These are phyloP conservation scores for Palythoa heliodiscus DNA, from an alignment of 92 coral and sea anemone genomes.

Conservation along the genomic window DNA sequence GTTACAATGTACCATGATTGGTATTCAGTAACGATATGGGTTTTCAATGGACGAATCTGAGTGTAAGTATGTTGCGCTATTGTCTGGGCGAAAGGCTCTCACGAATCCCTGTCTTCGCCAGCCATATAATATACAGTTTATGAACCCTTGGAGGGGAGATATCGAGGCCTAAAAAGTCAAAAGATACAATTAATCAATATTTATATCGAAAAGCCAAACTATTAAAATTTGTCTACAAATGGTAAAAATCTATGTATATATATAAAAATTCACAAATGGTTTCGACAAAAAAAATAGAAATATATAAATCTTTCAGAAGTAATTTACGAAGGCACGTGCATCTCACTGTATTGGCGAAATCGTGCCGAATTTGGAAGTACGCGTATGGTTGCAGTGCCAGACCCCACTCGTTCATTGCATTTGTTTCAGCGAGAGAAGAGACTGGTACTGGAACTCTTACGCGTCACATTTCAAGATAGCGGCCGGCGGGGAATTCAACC, in stretches of 20 bases:
- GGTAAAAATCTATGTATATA: background rate
- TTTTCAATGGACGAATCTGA: slow-evolving; percentile 42
- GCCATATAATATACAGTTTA: slow-evolving; percentile 67
- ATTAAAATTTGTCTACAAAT: background rate
- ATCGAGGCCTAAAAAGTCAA: slow-evolving; percentile 50
- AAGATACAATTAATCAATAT: background rate
- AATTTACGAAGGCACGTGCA: no score
- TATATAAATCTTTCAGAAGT: no score
- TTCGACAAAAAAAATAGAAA: background rate
- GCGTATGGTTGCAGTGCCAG: no score
- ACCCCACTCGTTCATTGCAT: no score
- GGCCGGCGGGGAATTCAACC: no score
- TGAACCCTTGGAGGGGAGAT: slow-evolving; percentile 69
- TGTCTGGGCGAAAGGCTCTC: slow-evolving; percentile 36
- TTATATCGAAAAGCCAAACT: no score
- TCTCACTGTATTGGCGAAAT: no score
- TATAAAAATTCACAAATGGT: no score
- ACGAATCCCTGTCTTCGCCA: slow-evolving; percentile 70
- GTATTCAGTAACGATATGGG: background rate
- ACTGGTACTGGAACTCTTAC: no score
- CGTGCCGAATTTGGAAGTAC: no score
- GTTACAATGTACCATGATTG: background rate
- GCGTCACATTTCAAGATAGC: no score
- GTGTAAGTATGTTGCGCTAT: background rate
- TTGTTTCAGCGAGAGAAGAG: no score